Evolutionary conservation across 2,888 invertebrate genomes (phyloP).

Genomic region (Coronaproctus castanopsis): DNA sequence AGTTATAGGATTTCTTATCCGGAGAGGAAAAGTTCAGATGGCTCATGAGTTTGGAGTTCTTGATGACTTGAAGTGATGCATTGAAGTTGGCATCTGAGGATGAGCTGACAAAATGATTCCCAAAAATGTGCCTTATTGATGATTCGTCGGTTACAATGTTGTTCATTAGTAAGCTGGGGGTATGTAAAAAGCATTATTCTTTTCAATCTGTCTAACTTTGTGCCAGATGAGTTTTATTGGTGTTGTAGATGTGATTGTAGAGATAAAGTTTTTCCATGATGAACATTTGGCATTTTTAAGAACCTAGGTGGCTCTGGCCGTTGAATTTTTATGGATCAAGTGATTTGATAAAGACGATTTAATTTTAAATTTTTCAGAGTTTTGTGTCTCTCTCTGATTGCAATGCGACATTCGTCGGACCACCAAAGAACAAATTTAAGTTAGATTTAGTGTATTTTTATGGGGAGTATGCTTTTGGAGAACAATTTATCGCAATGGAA

Average conservation of each 20-base stretch:
- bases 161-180: not conserved
- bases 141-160: not conserved
- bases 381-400: not conserved
- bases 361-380: not conserved
- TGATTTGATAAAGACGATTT: not conserved
- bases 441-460: not conserved
- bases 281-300: not conserved
- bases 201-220: not conserved
- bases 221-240: not conserved
- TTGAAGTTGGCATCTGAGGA: not conserved
- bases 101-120: not conserved
- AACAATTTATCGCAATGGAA: not conserved
- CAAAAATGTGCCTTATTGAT: not conserved
- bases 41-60: not conserved
- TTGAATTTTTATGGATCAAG: not conserved
- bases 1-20: not conserved
- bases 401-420: not conserved
- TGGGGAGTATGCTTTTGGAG: not conserved
- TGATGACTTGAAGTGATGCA: not conserved
- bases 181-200: not conserved
- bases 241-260: not conserved
- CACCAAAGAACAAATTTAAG: not conserved
- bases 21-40: not conserved
- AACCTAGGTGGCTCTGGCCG: not conserved
- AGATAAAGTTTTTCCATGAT: not conserved